These are phyloP conservation scores for Pterocles gutturalis DNA, from an alignment of 2,113 vertebrate genomes.

Conservation along the genomic window DNA sequence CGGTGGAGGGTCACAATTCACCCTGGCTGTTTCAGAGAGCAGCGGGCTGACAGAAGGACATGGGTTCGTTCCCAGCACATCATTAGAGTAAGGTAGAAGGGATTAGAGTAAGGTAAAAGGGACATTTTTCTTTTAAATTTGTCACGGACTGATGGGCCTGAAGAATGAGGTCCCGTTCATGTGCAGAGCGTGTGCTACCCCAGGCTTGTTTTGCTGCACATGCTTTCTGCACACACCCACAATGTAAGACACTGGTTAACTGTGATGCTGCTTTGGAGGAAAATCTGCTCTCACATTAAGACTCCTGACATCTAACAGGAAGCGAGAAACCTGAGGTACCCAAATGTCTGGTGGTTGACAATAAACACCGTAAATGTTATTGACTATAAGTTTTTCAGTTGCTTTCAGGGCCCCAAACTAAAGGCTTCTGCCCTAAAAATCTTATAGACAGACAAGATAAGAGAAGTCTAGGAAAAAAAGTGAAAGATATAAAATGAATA, in stretches of 20 bases:
- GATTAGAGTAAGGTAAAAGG: background rate
- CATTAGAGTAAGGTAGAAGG: background rate
- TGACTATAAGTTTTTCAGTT: background rate
- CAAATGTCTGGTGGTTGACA: background rate
- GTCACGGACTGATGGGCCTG: background rate
- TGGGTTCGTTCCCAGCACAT: background rate
- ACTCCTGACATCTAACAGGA: background rate
- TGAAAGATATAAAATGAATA: background rate
- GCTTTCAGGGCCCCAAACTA: background rate
- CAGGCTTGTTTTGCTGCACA: background rate
- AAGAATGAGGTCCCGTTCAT: background rate
- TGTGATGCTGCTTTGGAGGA: background rate
- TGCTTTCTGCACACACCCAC: background rate
- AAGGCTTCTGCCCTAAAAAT: background rate
- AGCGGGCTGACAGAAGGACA: background rate
- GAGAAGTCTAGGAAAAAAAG: background rate
- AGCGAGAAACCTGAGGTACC: background rate
- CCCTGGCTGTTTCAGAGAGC: background rate
- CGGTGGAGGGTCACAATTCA: fast-evolving
- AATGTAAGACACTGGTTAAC: background rate
- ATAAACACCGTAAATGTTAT: background rate
- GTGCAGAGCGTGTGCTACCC: fast-evolving
- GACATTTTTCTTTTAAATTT: background rate
- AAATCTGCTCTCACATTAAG: background rate
- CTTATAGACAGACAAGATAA: background rate